Evolutionary conservation across 2,113 vertebrate species (phyloP).

Genomic region (Falcunculus frontatus): DNA sequence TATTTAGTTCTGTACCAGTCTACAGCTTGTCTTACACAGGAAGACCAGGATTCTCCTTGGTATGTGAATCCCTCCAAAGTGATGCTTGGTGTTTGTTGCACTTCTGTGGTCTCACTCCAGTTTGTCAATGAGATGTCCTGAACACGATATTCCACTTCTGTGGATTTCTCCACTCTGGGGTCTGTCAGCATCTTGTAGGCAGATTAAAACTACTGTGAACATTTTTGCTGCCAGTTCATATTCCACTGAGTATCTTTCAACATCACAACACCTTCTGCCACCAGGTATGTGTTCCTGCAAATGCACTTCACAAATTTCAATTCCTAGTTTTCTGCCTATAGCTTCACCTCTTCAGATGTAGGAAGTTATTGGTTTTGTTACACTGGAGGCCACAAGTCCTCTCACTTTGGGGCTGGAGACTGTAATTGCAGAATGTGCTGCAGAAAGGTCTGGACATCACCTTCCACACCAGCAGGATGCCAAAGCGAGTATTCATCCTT

Average conservation of each 20-base stretch:
- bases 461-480: background rate
- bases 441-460: background rate
- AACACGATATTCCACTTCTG: background rate
- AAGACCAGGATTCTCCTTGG: background rate
- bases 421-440: background rate
- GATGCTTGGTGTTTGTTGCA: background rate
- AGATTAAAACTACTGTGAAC: constrained; percentile 1
- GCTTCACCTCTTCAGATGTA: background rate
- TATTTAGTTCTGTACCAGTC: background rate
- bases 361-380: background rate
- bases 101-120: background rate
- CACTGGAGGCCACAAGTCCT: background rate
- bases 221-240: background rate
- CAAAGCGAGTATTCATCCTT: background rate
- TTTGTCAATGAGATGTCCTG: constrained; percentile 14
- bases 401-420: background rate
- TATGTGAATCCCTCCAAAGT: background rate
- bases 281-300: background rate
- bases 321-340: background rate
- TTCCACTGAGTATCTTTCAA: background rate
- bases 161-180: background rate
- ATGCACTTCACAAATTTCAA: background rate
- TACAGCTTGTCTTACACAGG: background rate
- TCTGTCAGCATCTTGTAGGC: background rate
- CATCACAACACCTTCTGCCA: background rate